Evolutionary conservation across 2,888 invertebrate species (phyloP), one percentile per base, ranked within the genome.

Genomic region (Fragum fragum): DNA sequence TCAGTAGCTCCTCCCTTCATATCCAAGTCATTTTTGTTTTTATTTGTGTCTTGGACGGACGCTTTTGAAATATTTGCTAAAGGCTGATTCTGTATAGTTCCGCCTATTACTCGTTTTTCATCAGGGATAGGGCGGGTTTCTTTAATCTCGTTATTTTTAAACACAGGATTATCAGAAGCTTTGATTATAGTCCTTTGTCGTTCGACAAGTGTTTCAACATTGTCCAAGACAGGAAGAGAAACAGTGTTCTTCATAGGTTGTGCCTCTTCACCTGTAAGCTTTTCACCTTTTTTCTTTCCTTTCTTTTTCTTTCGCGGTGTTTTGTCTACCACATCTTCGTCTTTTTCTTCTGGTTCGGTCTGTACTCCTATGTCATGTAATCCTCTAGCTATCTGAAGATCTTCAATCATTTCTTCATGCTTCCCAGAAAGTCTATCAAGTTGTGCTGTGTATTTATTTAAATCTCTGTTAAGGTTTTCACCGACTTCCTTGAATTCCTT

Each of bases 391-490:
- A 36, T 36, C 42, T 66, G 66, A 6, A 66, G 9, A 16, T 21
- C n/a, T 11, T 42, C 66, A 14, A 66, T 66, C 21, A 66, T 42
- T 23, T 66, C 66, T 23, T 21, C 66, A 18, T 66, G 66, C 36
- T 42, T 66, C 1, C 36, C 42, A 23, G 39, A 42, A 9, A 66
- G 42, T 39, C 42, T 39, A 2, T 66, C 66, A 11, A 66, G 42
- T n/a, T 66, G 66, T 9, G 66, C 21, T 6, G 66, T 42, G 26
- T 42, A 83, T 57, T 80, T 82, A 36, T 85, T 78, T 16, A 85
- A 47, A 53, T 85, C 85, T 26, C 82, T 77, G 36, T 82, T 83
- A 3, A 85, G 53, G 61, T 78, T 80, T 55, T 80, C 82, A 61
- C 76, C 78, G 0, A 85, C 76, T 18, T 76, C 80, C 59, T 79